phyloP scores from a whole-genome alignment of 2,888 invertebrate genomes.

The Pharmacophagus antenor region DNA sequence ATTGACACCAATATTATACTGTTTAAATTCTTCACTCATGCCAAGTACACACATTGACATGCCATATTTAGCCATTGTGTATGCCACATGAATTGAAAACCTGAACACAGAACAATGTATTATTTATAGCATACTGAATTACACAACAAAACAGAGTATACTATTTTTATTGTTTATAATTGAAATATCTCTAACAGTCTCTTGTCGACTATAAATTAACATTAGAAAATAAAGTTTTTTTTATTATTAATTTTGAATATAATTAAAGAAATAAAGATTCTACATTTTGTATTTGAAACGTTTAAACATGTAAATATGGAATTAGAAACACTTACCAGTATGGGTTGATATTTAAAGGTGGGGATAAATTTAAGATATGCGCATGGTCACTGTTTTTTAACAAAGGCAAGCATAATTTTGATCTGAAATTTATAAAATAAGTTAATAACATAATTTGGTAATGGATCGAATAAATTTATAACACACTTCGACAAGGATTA shows the following conservation, averaged over 20 bases:
- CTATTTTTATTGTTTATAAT: too few relatives aligned
- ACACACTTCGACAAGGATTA: too few relatives aligned
- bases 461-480: too few relatives aligned
- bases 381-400: constrained; percentile 93
- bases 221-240: too few relatives aligned
- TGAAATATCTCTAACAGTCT: too few relatives aligned
- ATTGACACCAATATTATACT: constrained; percentile 93
- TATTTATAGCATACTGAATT: background rate
- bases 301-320: too few relatives aligned
- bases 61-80: constrained; percentile 99
- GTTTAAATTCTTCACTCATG: constrained; percentile 96
- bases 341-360: constrained; percentile 93
- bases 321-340: constrained; percentile 87
- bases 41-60: constrained; percentile 99
- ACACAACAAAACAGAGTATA: too few relatives aligned
- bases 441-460: too few relatives aligned
- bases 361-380: constrained; percentile 97
- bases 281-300: too few relatives aligned
- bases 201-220: background rate
- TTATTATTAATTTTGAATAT: background rate
- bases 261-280: background rate
- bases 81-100: constrained; percentile 94
- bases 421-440: constrained; percentile 76
- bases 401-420: constrained; percentile 93
- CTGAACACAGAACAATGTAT: constrained; percentile 39